A percentile compares a stretch with the other conserved stretches of the same genome.
Conservation (phyloP, 2,888 invertebrate genomes). For the Melangyna quadrimaculata region DNA sequence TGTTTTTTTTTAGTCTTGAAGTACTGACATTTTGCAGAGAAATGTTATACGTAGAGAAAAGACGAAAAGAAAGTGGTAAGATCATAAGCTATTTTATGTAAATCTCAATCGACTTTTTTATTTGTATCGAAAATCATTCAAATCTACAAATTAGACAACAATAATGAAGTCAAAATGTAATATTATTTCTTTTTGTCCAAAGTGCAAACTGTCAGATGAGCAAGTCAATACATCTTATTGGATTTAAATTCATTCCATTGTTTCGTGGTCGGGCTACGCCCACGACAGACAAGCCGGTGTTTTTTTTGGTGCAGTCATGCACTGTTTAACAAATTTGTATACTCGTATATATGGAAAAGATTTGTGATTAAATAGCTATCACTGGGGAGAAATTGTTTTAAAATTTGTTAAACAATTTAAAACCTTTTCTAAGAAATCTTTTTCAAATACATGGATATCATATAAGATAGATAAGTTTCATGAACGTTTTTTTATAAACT, state of each 20-base stretch:
- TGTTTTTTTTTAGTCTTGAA: background rate
- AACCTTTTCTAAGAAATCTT: background rate
- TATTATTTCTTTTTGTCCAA: background rate
- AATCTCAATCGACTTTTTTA: background rate
- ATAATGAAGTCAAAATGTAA: no score
- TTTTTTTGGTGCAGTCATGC: conserved; percentile 25
- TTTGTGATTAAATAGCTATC: background rate
- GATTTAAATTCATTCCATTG: conserved; percentile 40
- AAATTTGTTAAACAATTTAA: background rate
- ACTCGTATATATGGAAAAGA: background rate
- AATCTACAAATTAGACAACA: no score
- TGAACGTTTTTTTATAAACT: background rate
- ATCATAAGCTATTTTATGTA: background rate
- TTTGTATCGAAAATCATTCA: background rate
- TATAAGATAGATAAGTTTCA: background rate
- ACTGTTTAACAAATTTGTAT: conserved; percentile 29
- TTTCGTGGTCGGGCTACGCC: conserved; percentile 59
- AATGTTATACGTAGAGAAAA: conserved; percentile 1
- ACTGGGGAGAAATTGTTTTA: background rate
- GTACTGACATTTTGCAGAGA: background rate
- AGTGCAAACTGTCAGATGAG: background rate
- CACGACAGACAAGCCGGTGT: conserved; percentile 61
- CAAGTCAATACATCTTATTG: background rate
- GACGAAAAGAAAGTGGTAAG: conserved; percentile 8
- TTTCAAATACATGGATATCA: background rate